phyloP scores from a whole-genome alignment of 1,140 invertebrate genomes.

The Panagrolaimus sp. region DNA sequence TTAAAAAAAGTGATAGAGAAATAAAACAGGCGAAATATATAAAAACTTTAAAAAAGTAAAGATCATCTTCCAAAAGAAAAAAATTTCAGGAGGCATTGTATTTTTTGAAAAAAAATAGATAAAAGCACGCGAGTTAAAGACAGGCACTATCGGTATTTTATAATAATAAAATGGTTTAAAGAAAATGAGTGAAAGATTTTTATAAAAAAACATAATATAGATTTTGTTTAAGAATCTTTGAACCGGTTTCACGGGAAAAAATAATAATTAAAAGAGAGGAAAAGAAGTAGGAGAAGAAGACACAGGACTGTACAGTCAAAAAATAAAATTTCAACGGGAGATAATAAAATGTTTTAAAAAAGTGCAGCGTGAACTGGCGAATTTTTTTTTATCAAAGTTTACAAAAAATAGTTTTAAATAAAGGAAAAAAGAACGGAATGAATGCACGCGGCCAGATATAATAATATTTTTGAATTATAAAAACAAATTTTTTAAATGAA shows the following conservation, averaged over 20 bases:
- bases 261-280: background rate
- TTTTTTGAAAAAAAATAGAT: too few species aligned
- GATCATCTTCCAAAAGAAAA: too few species aligned
- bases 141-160: background rate
- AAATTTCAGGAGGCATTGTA: too few species aligned
- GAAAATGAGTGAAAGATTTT: background rate
- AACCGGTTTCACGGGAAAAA: conserved; percentile 11
- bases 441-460: conserved; percentile 6
- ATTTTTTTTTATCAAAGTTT: too few species aligned
- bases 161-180: background rate
- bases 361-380: too few species aligned
- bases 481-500: background rate
- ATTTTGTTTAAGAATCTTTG: conserved; percentile 8
- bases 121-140: too few species aligned
- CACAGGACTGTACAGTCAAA: conserved; percentile 6
- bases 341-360: too few species aligned
- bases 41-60: too few species aligned
- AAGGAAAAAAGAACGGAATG: background rate
- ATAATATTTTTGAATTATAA: background rate
- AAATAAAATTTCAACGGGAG: background rate
- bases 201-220: background rate
- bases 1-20: too few species aligned
- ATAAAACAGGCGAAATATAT: too few species aligned
- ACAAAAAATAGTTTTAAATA: too few species aligned
- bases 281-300: background rate